Conservation (phyloP, 1,140 invertebrate species). For the Micrasema minimum region DNA sequence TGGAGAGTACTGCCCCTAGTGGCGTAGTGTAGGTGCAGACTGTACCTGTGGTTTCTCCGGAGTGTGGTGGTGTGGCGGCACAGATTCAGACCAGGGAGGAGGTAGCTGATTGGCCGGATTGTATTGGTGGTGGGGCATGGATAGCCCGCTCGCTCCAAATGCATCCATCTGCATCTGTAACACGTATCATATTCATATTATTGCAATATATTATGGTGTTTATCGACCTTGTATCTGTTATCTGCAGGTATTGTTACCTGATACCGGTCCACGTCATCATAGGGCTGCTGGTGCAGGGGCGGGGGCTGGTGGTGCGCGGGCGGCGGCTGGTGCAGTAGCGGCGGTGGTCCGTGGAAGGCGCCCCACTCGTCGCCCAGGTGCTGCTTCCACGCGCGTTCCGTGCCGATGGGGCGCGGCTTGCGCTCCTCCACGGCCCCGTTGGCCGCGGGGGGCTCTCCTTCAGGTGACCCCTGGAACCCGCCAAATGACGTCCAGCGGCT, state of each 20-base stretch:
- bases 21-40: no score
- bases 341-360: not conserved
- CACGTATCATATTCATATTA: no score
- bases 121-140: constrained; percentile 33
- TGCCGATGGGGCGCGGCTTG: constrained; percentile 50
- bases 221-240: no score
- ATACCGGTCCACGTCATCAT: constrained; percentile 49
- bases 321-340: constrained; percentile 36
- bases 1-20: no score
- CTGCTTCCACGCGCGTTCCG: constrained; percentile 47
- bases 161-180: constrained; percentile 33
- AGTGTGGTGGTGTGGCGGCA: constrained; percentile 45
- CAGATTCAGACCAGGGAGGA: constrained; percentile 18
- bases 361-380: constrained; percentile 21
- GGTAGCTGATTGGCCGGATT: constrained; percentile 29
- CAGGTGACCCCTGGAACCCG: constrained; percentile 35
- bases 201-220: no score
- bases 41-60: constrained; percentile 47
- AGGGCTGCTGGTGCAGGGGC: constrained; percentile 42
- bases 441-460: constrained; percentile 12
- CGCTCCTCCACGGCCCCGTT: constrained; percentile 40
- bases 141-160: constrained; percentile 43
- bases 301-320: constrained; percentile 38
- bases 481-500: constrained; percentile 48
- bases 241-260: no score